These are phyloP conservation scores for Dolichallabes microphthalmus DNA, from an alignment of 2,113 vertebrate genomes.

Conservation along the genomic window DNA sequence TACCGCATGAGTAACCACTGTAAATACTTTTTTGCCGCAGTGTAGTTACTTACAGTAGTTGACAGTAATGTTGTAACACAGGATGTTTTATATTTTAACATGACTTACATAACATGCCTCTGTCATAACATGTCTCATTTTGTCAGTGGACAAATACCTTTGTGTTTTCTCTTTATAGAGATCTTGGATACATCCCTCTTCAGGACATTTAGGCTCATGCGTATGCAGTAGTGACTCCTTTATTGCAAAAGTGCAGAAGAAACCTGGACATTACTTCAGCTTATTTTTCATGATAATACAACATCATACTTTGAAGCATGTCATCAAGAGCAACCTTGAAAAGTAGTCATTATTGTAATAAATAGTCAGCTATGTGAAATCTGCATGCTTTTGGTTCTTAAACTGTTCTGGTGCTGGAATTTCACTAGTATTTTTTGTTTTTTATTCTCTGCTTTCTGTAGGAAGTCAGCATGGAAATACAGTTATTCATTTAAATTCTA, in stretches of 20 bases:
- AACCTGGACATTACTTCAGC: neutral
- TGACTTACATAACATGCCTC: too few species aligned
- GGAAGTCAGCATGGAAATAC: neutral
- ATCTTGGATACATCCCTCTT: neutral
- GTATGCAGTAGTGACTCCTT: neutral
- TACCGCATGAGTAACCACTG: too few species aligned
- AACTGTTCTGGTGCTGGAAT: neutral
- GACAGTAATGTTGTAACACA: too few species aligned
- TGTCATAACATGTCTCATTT: neutral
- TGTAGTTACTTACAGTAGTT: too few species aligned
- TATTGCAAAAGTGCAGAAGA: neutral
- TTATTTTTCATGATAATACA: too few species aligned
- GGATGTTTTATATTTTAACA: too few species aligned
- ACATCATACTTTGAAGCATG: neutral
- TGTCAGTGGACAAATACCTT: neutral
- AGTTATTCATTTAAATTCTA: neutral
- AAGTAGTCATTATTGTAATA: neutral
- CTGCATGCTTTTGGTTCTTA: neutral
- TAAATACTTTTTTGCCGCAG: too few species aligned
- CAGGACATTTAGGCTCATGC: neutral
- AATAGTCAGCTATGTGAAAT: neutral
- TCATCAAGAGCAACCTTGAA: neutral
- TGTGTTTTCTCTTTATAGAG: too few species aligned
- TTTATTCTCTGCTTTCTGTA: neutral
- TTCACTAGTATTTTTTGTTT: too few species aligned